These are phyloP conservation scores for Crotalus helleri DNA, from an alignment of 2,113 vertebrate genomes.

Conservation along the genomic window DNA sequence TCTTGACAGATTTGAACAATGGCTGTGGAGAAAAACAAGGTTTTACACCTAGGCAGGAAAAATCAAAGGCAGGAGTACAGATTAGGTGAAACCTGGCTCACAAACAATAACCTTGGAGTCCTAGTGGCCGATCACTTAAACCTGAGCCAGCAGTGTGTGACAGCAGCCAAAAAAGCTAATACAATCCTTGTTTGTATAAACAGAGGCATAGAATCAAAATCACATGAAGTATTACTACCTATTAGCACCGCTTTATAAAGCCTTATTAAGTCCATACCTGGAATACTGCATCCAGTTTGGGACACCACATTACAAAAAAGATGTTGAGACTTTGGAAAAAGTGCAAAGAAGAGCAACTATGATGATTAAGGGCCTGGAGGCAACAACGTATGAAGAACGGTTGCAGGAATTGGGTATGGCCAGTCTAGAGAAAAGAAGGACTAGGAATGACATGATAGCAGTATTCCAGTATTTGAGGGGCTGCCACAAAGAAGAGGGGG, in stretches of 20 bases:
- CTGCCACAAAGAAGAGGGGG: neutral
- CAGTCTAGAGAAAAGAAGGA: neutral
- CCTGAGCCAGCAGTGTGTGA: too few species aligned
- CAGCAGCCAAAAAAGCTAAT: neutral
- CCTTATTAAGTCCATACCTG: neutral
- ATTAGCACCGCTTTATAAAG: neutral
- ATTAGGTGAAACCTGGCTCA: neutral
- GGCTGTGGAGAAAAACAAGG: neutral
- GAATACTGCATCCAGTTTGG: neutral
- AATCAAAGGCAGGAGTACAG: neutral
- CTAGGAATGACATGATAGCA: neutral
- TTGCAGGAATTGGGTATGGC: neutral
- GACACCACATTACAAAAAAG: too few species aligned
- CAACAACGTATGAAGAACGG: neutral
- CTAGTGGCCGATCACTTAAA: neutral
- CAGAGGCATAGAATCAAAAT: neutral
- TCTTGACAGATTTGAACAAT: neutral
- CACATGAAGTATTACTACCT: neutral
- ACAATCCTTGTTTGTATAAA: neutral
- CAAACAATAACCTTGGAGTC: neutral
- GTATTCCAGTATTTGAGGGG: neutral
- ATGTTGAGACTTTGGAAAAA: neutral
- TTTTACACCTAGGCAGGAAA: neutral
- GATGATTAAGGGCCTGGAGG: neutral
- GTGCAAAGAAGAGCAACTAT: neutral